phyloP scores from a whole-genome alignment of 1,140 invertebrate genomes.

The Drosophila erecta region DNA sequence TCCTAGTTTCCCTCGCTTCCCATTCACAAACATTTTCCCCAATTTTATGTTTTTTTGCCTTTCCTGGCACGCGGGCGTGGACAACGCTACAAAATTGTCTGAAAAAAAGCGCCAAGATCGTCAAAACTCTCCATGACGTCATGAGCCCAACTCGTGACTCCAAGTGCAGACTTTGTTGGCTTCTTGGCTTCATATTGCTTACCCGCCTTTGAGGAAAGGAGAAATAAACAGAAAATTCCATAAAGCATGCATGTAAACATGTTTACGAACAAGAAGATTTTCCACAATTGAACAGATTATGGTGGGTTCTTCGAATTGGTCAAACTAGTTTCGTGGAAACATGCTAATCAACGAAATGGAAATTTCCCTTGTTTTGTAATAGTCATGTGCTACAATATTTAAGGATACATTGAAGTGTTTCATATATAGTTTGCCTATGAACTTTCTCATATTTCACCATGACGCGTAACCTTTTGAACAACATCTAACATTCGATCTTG shows the following conservation, averaged over 20 bases:
- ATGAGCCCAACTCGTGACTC: slow-evolving; percentile 51
- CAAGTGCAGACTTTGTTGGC: slow-evolving; percentile 34
- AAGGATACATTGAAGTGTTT: too few relatives aligned
- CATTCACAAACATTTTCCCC: slow-evolving; percentile 19
- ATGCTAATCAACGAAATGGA: background rate
- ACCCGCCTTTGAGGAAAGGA: slow-evolving; percentile 7
- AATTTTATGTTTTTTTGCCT: slow-evolving; percentile 20
- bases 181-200: slow-evolving; percentile 4
- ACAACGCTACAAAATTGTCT: background rate
- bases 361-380: background rate
- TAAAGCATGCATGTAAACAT: slow-evolving; percentile 64
- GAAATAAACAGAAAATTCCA: slow-evolving; percentile 43
- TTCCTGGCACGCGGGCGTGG: slow-evolving; percentile 44
- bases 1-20: slow-evolving; percentile 33
- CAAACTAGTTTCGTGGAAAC: slow-evolving; percentile 15
- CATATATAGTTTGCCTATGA: too few relatives aligned
- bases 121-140: slow-evolving; percentile 66
- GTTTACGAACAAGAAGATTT: slow-evolving; percentile 45
- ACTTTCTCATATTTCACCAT: slow-evolving; percentile 9
- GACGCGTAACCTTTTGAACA: background rate
- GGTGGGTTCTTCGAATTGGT: slow-evolving; percentile 10
- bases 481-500: background rate
- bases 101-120: slow-evolving; percentile 41
- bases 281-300: slow-evolving; percentile 21
- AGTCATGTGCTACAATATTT: background rate